Base-by-base conservation (phyloP, 92 coral and sea anemone genomes). In the Parazoanthus swiftii region DNA sequence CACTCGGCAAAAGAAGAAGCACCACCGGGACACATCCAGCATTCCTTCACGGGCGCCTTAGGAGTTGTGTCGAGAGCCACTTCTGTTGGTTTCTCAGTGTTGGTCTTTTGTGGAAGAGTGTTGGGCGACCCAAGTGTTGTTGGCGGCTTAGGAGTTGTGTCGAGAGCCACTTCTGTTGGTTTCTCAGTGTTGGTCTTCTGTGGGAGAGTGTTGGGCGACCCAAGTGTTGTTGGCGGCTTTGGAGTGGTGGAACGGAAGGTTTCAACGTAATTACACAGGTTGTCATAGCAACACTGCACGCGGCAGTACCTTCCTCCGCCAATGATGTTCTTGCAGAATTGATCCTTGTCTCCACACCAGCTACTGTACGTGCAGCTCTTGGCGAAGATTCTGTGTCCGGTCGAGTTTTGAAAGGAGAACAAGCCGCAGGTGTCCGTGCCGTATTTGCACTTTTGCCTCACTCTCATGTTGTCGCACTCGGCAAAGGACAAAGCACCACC, bases 231-330 rank as follows among this genome's bases (percentile, higher is more conserved):
- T 3, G 76, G 77, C 20, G 15, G 15, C 48, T 21, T 42, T 0
- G 86, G 44, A 0, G 66, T 83, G 8, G 86, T 83, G 0, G 86
- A 43, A 5, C 86, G 42, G 44, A 83, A 83, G 42, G 51, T 74
- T 8, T 73, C 38, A 3, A 39, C 42, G 42, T 43, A 68, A 76
- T 83, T 83, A 13, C 86, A 83, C 66, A 67, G 13, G 8, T 83
- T 37, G 16, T 5, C 21, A 43, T 68, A 83, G 39, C 86, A 83
- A 38, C 86, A 83, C n/a, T 83, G 86, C 1, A 83, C 43, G 13
- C 86, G 29, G n/a, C 86, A 83, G 26, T 83, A 83, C 78, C 21
- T 23, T 39, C 86, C 86, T 6, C 81, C 81, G 23, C 78, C 66
- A 11, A 68, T 25, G 56, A 26, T 18, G 16, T 83, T 36, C 16